phyloP scores from a whole-genome alignment of 2,888 invertebrate species.

The Epistrophe eligans region DNA sequence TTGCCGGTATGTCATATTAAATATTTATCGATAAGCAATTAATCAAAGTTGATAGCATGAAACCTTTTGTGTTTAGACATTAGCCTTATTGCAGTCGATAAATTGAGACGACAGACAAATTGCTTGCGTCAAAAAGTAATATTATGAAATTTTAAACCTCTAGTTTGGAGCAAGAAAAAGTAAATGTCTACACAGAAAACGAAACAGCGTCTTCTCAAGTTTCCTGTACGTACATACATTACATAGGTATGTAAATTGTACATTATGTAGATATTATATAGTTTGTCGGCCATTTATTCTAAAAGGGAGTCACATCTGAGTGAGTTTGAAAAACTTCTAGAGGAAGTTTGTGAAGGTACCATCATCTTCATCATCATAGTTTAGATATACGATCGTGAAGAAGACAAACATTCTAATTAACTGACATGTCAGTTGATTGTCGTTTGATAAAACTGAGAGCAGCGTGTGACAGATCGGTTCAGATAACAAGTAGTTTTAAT shows the following conservation, averaged over 20 bases:
- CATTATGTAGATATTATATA: neutral
- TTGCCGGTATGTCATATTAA: slow-evolving; percentile 29
- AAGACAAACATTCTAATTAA: slow-evolving; percentile 72
- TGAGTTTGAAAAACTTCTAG: slow-evolving; percentile 58
- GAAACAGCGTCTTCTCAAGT: slow-evolving; percentile 49
- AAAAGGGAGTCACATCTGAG: slow-evolving; percentile 64
- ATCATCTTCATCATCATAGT: slow-evolving; percentile 37
- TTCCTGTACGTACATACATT: slow-evolving; percentile 20
- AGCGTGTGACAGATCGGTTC: slow-evolving; percentile 37
- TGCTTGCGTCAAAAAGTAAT: slow-evolving; percentile 39
- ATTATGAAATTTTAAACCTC: slow-evolving; percentile 55
- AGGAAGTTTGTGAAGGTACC: slow-evolving; percentile 52
- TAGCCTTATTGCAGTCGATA: slow-evolving; percentile 38
- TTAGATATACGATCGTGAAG: neutral
- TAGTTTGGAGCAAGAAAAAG: neutral
- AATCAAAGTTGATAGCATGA: slow-evolving; percentile 49
- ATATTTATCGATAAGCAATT: slow-evolving; percentile 58
- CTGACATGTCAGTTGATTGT: slow-evolving; percentile 71
- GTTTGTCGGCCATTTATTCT: slow-evolving; percentile 28
- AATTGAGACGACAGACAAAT: slow-evolving; percentile 36
- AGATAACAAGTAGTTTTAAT: slow-evolving; percentile 17
- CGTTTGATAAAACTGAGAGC: slow-evolving; percentile 52
- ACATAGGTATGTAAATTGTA: neutral
- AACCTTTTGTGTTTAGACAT: slow-evolving; percentile 31
- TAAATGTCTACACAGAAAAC: slow-evolving; percentile 30